Percentiles rank a stretch among this genome's conserved stretches.
Conservation (phyloP, 1,140 invertebrate genomes). For the Drosophila navojoa region DNA sequence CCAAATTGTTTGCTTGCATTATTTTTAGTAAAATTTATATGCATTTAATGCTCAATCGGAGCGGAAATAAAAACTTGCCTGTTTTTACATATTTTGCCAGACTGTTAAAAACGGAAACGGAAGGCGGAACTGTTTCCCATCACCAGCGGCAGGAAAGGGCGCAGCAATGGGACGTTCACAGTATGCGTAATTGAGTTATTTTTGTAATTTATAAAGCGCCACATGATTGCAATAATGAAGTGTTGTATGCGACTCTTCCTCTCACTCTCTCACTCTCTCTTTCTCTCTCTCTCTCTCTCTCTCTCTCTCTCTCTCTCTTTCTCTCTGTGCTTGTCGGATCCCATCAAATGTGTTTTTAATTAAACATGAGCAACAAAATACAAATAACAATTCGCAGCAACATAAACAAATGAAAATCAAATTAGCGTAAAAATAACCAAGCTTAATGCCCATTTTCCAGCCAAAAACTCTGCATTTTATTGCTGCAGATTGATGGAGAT, state of each 20-base stretch:
- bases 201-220: slow-evolving; percentile 61
- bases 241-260: slow-evolving; percentile 24
- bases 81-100: slow-evolving; percentile 27
- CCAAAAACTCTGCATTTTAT: neutral
- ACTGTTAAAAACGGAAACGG: slow-evolving; percentile 64
- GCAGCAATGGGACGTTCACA: neutral
- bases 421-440: slow-evolving; percentile 44
- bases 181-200: slow-evolving; percentile 70
- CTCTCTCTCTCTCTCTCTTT: neutral
- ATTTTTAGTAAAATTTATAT: slow-evolving; percentile 75
- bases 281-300: too few relatives aligned
- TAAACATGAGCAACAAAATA: slow-evolving; percentile 57
- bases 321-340: neutral
- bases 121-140: slow-evolving; percentile 64
- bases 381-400: slow-evolving; percentile 52
- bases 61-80: slow-evolving; percentile 66
- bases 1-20: slow-evolving; percentile 46
- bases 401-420: slow-evolving; percentile 75
- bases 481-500: slow-evolving; percentile 18
- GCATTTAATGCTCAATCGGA: slow-evolving; percentile 74
- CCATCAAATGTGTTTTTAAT: slow-evolving; percentile 61
- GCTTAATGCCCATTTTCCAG: slow-evolving; percentile 8
- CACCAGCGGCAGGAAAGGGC: neutral
- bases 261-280: slow-evolving; percentile 2
- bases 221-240: slow-evolving; percentile 63